Evolutionary conservation across 2,888 invertebrate genomes (phyloP).

Genomic region (Agriopis marginaria): DNA sequence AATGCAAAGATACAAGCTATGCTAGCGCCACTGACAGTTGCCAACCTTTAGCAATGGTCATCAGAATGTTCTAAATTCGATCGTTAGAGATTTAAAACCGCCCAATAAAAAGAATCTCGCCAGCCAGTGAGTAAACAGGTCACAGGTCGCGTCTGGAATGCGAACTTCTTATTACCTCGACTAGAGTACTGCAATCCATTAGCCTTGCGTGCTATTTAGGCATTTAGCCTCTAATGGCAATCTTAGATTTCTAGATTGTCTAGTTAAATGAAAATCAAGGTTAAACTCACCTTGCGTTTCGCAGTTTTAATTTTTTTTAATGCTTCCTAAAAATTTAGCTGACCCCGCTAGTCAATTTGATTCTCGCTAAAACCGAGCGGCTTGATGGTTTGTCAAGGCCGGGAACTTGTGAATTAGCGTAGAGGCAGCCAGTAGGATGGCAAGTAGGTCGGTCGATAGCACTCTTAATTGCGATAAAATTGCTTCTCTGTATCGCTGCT

Average conservation of each 20-base stretch:
- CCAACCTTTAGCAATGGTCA: not conserved
- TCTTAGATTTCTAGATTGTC: conserved; percentile 55
- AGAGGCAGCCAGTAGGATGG: conserved; percentile 48
- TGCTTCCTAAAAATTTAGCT: conserved; percentile 49
- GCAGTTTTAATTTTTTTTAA: conserved; percentile 43
- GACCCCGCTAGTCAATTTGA: conserved; percentile 66
- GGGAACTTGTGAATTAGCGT: conserved; percentile 67
- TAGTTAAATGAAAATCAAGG: conserved; percentile 44
- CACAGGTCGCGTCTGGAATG: conserved; percentile 73
- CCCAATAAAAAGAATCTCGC: conserved; percentile 39
- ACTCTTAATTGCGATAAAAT: conserved; percentile 76
- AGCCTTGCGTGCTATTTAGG: conserved; percentile 80
- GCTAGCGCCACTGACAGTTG: no score
- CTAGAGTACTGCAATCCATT: conserved; percentile 66
- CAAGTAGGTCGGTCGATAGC: conserved; percentile 70
- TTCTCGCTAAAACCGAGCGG: conserved; percentile 62
- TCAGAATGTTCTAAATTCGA: conserved; percentile 22
- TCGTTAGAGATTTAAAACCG: conserved; percentile 31
- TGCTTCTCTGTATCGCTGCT: conserved; percentile 60
- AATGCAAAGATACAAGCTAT: no score
- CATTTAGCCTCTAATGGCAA: conserved; percentile 52
- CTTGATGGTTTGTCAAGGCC: conserved; percentile 61
- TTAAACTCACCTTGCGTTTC: conserved; percentile 36
- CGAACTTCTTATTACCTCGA: conserved; percentile 73
- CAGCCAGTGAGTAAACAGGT: conserved; percentile 55